A percentile compares a stretch with the other conserved stretches of the same genome.
Evolutionary conservation across 2,888 invertebrate genomes (phyloP).

Genomic region (Standfussiana lucernea): DNA sequence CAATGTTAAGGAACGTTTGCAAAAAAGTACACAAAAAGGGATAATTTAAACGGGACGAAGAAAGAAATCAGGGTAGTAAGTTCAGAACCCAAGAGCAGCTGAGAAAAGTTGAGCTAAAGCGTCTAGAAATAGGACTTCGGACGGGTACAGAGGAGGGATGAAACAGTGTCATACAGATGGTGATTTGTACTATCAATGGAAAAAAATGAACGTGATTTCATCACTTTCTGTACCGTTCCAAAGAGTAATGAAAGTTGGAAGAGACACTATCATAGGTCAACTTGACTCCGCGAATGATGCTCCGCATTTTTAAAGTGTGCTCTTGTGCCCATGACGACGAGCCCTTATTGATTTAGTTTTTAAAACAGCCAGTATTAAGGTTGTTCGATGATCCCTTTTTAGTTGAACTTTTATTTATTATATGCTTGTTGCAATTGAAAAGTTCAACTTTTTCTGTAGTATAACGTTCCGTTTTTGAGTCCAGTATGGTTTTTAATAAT

Average conservation of each 20-base stretch:
- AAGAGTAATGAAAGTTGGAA: slow-evolving; percentile 16
- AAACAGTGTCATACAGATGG: slow-evolving; percentile 19
- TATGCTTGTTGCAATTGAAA: background rate
- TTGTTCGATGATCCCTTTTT: background rate
- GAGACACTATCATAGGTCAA: slow-evolving; percentile 2
- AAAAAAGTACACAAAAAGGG: slow-evolving; percentile 5
- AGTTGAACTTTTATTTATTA: background rate
- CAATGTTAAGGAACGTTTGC: background rate
- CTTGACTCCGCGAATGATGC: background rate
- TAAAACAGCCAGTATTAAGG: background rate
- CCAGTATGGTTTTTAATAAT: background rate
- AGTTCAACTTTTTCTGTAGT: background rate
- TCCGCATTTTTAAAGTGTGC: background rate
- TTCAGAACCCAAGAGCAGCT: background rate
- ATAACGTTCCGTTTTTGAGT: background rate
- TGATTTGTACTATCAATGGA: background rate
- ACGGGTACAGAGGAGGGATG: slow-evolving; percentile 3
- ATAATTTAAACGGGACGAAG: slow-evolving; percentile 18
- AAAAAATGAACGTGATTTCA: slow-evolving; percentile 20
- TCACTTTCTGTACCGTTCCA: slow-evolving; percentile 4
- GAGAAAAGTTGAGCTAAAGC: slow-evolving; percentile 26
- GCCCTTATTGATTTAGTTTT: slow-evolving; percentile 4
- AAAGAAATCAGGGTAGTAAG: background rate
- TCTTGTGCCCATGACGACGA: background rate
- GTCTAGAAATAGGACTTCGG: slow-evolving; percentile 2